phyloP scores from a whole-genome alignment of 2,797 vertebrate genomes.

The Eulemur coronatus region DNA sequence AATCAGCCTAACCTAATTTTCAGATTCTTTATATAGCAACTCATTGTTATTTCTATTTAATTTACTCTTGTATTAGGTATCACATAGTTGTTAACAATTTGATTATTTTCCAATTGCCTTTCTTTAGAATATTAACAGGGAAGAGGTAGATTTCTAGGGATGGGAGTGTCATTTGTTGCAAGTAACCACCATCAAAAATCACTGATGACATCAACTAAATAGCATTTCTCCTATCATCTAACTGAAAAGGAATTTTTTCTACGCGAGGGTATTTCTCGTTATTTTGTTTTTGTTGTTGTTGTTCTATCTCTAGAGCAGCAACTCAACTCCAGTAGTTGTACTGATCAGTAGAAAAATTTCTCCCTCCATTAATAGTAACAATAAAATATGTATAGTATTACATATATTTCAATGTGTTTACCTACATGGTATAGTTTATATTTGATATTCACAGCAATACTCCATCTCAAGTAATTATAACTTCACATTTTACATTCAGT shows the following conservation, averaged over 20 bases:
- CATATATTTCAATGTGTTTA: background rate
- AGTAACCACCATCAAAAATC: background rate
- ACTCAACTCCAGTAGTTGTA: background rate
- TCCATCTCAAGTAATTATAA: background rate
- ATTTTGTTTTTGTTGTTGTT: background rate
- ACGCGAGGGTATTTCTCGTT: background rate
- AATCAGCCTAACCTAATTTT: background rate
- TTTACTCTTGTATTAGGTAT: background rate
- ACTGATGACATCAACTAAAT: background rate
- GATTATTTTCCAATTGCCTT: background rate
- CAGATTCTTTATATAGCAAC: background rate
- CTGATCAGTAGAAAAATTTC: background rate
- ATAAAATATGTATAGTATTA: background rate
- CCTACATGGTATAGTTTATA: background rate
- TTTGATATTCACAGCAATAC: background rate
- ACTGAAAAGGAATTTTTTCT: background rate
- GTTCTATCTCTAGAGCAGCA: background rate
- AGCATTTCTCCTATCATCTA: background rate
- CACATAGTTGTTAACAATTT: background rate
- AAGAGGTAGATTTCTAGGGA: background rate
- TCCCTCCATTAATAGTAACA: background rate
- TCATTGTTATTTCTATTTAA: background rate
- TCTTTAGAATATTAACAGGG: background rate
- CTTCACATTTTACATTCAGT: background rate
- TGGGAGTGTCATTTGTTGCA: background rate